These are phyloP conservation scores for Laterallus jamaicensis DNA, from an alignment of 2,113 vertebrate species.

Conservation along the genomic window DNA sequence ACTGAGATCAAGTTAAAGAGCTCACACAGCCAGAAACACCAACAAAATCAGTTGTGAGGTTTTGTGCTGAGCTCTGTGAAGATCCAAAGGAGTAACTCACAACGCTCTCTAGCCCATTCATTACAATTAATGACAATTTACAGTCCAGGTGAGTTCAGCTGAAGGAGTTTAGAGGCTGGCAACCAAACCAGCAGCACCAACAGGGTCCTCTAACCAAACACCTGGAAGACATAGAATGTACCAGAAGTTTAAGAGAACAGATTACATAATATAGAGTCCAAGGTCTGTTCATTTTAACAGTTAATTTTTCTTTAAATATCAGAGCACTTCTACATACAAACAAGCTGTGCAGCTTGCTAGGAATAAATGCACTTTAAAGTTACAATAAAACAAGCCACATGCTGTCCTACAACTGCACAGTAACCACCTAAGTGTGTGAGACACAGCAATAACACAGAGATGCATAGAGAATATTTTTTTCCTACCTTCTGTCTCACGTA, in stretches of 20 bases:
- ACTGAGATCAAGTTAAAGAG: background rate
- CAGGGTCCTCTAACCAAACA: background rate
- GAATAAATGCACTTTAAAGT: background rate
- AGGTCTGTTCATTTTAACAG: background rate
- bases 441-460: background rate
- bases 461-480: rapidly evolving
- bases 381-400: background rate
- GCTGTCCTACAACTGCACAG: background rate
- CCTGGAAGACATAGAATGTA: background rate
- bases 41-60: background rate
- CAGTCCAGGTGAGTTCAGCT: background rate
- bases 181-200: background rate
- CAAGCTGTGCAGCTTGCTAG: background rate
- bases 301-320: background rate
- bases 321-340: background rate
- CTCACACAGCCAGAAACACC: background rate
- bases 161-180: background rate
- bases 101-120: rapidly evolving
- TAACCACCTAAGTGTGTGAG: rapidly evolving
- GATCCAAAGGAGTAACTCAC: background rate
- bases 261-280: background rate
- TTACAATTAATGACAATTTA: background rate
- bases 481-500: background rate
- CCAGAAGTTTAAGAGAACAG: background rate
- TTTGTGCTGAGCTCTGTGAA: rapidly evolving